Conservation (phyloP, 2,888 invertebrate genomes). For the Mythimna albipuncta region DNA sequence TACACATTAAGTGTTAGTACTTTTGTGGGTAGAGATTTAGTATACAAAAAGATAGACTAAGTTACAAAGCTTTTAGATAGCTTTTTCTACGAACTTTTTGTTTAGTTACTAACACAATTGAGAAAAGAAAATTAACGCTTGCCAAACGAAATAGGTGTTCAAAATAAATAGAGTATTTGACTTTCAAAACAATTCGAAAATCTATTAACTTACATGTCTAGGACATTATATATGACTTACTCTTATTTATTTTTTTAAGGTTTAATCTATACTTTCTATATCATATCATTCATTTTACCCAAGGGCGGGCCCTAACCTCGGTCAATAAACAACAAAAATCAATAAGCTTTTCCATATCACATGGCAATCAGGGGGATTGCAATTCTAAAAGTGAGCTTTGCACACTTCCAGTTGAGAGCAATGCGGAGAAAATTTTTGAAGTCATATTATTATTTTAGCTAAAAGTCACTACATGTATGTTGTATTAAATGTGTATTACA, state of each 20-base stretch:
- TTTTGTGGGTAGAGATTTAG: background rate
- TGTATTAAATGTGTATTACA: too few species aligned
- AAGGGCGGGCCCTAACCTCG: too few species aligned
- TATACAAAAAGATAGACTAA: slow-evolving; percentile 4
- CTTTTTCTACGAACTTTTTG: slow-evolving; percentile 7
- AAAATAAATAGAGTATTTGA: slow-evolving; percentile 3
- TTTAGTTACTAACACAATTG: slow-evolving; percentile 14
- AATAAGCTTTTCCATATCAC: too few species aligned
- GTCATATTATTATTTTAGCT: too few species aligned
- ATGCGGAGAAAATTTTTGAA: too few species aligned
- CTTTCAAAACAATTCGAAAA: background rate
- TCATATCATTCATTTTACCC: background rate
- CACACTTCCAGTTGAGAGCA: too few species aligned
- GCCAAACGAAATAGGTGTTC: background rate
- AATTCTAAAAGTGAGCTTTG: too few species aligned
- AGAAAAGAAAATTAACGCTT: background rate
- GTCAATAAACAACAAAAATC: too few species aligned
- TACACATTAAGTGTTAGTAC: slow-evolving; percentile 12
- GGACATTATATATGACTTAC: background rate
- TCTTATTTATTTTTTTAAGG: background rate
- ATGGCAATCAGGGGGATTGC: too few species aligned
- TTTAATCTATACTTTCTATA: background rate
- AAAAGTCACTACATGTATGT: too few species aligned
- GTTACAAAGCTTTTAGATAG: slow-evolving; percentile 9
- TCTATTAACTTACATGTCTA: background rate